Evolutionary conservation across 2,888 invertebrate genomes (phyloP).

Genomic region (Agrilus biguttatus): DNA sequence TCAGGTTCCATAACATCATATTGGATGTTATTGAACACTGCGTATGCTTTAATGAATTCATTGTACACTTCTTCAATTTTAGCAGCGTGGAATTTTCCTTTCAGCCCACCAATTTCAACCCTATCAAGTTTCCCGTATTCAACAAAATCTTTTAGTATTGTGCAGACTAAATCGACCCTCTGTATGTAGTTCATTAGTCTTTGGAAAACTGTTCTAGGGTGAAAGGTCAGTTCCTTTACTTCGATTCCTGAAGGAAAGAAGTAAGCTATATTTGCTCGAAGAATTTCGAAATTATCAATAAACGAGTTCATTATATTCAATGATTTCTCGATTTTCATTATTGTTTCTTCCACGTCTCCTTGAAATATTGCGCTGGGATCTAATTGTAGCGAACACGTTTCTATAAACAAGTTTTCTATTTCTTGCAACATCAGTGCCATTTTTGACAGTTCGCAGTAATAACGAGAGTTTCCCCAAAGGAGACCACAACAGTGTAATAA

Average conservation of each 20-base stretch:
- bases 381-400: slow-evolving; percentile 53
- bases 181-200: slow-evolving; percentile 48
- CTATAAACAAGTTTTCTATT: slow-evolving; percentile 68
- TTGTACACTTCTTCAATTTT: slow-evolving; percentile 24
- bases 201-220: slow-evolving; percentile 54
- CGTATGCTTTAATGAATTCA: slow-evolving; percentile 28
- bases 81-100: slow-evolving; percentile 23
- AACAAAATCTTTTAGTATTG: slow-evolving; percentile 57
- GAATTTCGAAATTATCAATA: slow-evolving; percentile 32
- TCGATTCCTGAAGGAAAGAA: slow-evolving; percentile 34
- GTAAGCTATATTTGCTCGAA: slow-evolving; percentile 31
- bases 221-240: slow-evolving; percentile 62
- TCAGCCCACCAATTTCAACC: slow-evolving; percentile 32
- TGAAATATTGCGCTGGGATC: slow-evolving; percentile 75
- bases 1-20: slow-evolving; percentile 67
- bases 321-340: slow-evolving; percentile 18
- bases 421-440: slow-evolving; percentile 62
- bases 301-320: slow-evolving; percentile 21
- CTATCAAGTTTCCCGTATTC: slow-evolving; percentile 82
- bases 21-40: slow-evolving; percentile 37
- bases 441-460: slow-evolving; percentile 32
- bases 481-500: slow-evolving; percentile 69
- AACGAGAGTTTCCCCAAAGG: slow-evolving; percentile 69
- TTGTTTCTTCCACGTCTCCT: slow-evolving; percentile 46
- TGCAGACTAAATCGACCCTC: slow-evolving; percentile 48